These are phyloP conservation scores for Plotosus lineatus DNA, from an alignment of 2,113 vertebrate species.

Conservation along the genomic window DNA sequence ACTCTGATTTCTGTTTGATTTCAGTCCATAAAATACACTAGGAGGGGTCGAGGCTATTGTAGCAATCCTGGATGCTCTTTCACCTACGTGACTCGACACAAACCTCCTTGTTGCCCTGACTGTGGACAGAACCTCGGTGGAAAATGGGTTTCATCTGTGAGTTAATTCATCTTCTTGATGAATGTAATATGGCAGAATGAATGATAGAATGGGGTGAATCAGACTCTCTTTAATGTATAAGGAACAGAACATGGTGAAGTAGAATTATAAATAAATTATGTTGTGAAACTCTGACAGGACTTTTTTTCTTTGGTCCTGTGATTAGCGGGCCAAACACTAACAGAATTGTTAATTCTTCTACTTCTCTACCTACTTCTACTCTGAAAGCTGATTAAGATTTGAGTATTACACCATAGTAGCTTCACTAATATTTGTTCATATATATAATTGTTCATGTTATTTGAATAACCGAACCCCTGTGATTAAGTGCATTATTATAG, in stretches of 20 bases:
- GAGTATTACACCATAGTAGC: too few relatives aligned
- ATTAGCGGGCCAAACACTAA: not conserved
- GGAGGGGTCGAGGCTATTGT: slow-evolving; percentile 90
- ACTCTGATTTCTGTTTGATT: slow-evolving; percentile 45
- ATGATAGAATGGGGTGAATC: not conserved
- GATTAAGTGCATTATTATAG: not conserved
- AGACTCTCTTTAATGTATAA: not conserved
- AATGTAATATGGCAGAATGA: not conserved
- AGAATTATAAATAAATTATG: too few relatives aligned
- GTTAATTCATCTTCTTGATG: slow-evolving; percentile 21
- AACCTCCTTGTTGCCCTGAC: slow-evolving; percentile 86
- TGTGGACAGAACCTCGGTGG: slow-evolving; percentile 91
- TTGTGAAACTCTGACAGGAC: not conserved
- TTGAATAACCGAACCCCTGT: not conserved
- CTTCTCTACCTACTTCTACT: not conserved
- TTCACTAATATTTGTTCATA: too few relatives aligned
- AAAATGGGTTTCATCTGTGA: slow-evolving; percentile 90
- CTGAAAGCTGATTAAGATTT: not conserved
- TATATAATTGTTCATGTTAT: not conserved
- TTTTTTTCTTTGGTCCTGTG: not conserved
- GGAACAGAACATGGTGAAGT: not conserved
- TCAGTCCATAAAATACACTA: slow-evolving; percentile 91
- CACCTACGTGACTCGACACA: slow-evolving; percentile 94
- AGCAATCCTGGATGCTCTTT: slow-evolving; percentile 89
- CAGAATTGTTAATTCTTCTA: not conserved